These are phyloP conservation scores for Cerastoderma edule DNA, from an alignment of 2,888 invertebrate genomes.

Conservation along the genomic window DNA sequence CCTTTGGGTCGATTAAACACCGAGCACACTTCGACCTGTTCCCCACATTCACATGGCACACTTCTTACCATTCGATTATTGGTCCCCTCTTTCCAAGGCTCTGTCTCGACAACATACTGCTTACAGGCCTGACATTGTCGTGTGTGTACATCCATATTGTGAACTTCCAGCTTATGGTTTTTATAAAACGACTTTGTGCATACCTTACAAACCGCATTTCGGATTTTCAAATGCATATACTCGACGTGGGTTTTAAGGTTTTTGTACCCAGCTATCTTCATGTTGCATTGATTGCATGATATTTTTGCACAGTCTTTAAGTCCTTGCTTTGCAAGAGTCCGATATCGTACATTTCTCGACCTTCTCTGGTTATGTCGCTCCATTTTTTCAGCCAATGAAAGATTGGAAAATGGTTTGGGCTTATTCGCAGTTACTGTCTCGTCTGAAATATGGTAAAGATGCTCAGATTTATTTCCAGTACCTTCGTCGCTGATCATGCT, in stretches of 20 bases:
- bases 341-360: too few relatives aligned
- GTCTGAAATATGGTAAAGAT: too few relatives aligned
- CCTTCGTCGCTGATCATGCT: too few relatives aligned
- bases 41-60: conserved; percentile 13
- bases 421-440: too few relatives aligned
- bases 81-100: conserved; percentile 10
- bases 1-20: too few relatives aligned
- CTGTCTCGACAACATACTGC: conserved; percentile 13
- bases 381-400: too few relatives aligned
- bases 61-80: conserved; percentile 2
- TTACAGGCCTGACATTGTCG: conserved; percentile 12
- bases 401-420: too few relatives aligned
- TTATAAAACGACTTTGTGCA: neutral
- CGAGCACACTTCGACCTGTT: too few relatives aligned
- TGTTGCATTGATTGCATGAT: neutral
- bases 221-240: conserved; percentile 17
- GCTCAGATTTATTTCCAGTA: too few relatives aligned
- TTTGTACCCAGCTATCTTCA: neutral
- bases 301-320: too few relatives aligned
- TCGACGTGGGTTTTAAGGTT: conserved; percentile 6
- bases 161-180: conserved; percentile 11
- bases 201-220: conserved; percentile 6
- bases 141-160: conserved; percentile 15
- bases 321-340: too few relatives aligned
- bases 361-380: too few relatives aligned